Evolutionary conservation across 2,113 vertebrate genomes (phyloP).

Genomic region (Takifugu bimaculatus): DNA sequence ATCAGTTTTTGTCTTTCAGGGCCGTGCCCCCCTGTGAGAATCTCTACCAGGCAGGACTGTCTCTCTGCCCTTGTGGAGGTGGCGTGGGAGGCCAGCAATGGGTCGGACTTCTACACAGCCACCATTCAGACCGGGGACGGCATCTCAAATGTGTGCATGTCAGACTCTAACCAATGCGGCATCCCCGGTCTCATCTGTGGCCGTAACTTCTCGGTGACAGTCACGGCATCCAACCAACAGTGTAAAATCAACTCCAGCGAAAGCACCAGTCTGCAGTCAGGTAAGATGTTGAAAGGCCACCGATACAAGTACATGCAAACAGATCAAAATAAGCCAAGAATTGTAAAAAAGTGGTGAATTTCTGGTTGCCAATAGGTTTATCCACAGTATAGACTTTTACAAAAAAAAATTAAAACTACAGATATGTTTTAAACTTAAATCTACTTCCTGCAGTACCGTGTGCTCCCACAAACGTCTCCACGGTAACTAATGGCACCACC

Average conservation of each 20-base stretch:
- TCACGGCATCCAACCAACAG: conserved; percentile 56
- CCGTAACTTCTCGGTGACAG: conserved; percentile 56
- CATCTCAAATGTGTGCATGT: conserved; percentile 40
- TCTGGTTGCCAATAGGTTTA: too few relatives aligned
- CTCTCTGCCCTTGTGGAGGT: conserved; percentile 34
- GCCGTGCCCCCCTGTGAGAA: conserved; percentile 43
- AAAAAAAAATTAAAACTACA: neutral
- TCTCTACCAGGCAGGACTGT: conserved; percentile 46
- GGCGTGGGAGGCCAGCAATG: conserved; percentile 46
- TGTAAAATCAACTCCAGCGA: conserved; percentile 39
- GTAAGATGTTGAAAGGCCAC: conserved; percentile 25
- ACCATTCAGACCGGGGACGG: conserved; percentile 28
- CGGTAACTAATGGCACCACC: conserved; percentile 49
- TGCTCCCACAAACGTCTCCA: conserved; percentile 48
- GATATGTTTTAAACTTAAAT: neutral
- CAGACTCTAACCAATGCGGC: conserved; percentile 25
- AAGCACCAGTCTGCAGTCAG: conserved; percentile 41
- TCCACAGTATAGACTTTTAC: too few relatives aligned
- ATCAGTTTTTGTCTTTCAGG: conserved; percentile 32
- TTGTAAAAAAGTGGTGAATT: neutral
- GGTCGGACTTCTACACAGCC: conserved; percentile 43
- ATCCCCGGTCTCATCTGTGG: conserved; percentile 57
- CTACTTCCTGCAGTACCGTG: conserved; percentile 58
- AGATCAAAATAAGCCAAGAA: neutral
- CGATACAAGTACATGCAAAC: neutral